Evolutionary conservation across 2,888 invertebrate genomes (phyloP).

Genomic region (Lithophane ornitopus): DNA sequence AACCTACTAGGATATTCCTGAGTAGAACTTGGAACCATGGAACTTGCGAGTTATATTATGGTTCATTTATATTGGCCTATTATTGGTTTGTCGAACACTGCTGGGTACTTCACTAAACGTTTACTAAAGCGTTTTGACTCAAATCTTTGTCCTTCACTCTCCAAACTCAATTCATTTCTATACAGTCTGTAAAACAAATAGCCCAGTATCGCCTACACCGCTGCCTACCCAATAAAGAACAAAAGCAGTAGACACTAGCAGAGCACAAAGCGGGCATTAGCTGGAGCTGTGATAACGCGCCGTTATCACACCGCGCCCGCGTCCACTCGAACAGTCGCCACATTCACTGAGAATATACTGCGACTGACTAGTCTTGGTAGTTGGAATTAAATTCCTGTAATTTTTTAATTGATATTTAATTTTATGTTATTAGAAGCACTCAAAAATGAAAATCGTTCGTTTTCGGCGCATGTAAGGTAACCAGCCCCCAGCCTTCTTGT

Average conservation of each 20-base stretch:
- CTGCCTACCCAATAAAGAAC: slow-evolving; percentile 54
- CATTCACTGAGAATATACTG: slow-evolving; percentile 82
- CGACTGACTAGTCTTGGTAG: slow-evolving; percentile 69
- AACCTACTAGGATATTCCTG: background rate
- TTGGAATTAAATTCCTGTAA: slow-evolving; percentile 60
- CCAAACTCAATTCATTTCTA: slow-evolving; percentile 1
- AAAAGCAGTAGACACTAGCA: slow-evolving; percentile 66
- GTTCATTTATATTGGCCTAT: background rate
- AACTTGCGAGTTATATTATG: background rate
- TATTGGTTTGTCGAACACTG: too few relatives aligned
- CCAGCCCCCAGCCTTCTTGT: too few relatives aligned
- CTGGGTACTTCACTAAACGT: background rate
- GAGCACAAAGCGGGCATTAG: slow-evolving; percentile 75
- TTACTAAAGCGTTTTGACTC: background rate
- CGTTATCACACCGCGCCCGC: slow-evolving; percentile 86
- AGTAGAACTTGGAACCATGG: background rate
- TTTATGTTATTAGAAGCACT: background rate
- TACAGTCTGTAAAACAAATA: slow-evolving; percentile 26
- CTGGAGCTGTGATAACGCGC: slow-evolving; percentile 81
- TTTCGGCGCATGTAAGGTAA: too few relatives aligned
- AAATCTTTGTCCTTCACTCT: slow-evolving; percentile 30
- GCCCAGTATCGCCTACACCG: slow-evolving; percentile 36
- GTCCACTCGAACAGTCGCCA: slow-evolving; percentile 85
- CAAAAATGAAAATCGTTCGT: background rate
- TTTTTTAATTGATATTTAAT: background rate